phyloP scores from a whole-genome alignment of 2,797 vertebrate genomes.

The Acrocephalus scirpaceus region DNA sequence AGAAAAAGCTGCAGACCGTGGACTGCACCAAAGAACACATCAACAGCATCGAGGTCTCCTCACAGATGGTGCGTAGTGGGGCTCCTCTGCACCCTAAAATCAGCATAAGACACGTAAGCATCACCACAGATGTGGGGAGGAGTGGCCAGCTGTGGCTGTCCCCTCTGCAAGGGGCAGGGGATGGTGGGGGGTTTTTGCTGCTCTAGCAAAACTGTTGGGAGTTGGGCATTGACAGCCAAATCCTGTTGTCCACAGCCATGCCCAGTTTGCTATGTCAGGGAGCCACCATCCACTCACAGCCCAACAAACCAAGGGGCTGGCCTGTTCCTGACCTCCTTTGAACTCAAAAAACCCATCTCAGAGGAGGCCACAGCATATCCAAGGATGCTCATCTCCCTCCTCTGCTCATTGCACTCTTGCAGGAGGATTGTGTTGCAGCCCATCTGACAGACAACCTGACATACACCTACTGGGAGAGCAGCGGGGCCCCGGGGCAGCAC shows the following conservation, averaged over 20 bases:
- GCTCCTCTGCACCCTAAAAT: neutral
- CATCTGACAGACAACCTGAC: conserved; percentile 88
- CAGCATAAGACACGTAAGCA: accelerated
- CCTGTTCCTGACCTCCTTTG: neutral
- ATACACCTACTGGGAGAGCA: conserved; percentile 94
- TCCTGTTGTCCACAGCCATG: accelerated
- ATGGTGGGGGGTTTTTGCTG: neutral
- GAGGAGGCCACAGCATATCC: accelerated
- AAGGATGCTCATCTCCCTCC: neutral
- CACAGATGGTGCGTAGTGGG: conserved; percentile 77
- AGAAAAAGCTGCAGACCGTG: conserved; percentile 84
- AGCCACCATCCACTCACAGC: neutral
- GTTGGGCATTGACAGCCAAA: neutral
- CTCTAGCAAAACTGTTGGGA: neutral
- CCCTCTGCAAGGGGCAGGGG: accelerated
- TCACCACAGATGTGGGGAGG: neutral
- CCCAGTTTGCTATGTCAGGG: neutral
- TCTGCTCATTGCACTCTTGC: neutral
- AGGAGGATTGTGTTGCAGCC: conserved; percentile 87
- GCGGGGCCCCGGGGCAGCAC: conserved; percentile 89
- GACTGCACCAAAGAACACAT: conserved; percentile 91
- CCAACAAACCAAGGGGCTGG: neutral
- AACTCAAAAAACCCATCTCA: neutral
- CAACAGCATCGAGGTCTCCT: conserved; percentile 91
- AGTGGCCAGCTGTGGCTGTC: accelerated